Evolutionary conservation across 2,797 vertebrate species (phyloP).

Genomic region (Neoniphon sammara): DNA sequence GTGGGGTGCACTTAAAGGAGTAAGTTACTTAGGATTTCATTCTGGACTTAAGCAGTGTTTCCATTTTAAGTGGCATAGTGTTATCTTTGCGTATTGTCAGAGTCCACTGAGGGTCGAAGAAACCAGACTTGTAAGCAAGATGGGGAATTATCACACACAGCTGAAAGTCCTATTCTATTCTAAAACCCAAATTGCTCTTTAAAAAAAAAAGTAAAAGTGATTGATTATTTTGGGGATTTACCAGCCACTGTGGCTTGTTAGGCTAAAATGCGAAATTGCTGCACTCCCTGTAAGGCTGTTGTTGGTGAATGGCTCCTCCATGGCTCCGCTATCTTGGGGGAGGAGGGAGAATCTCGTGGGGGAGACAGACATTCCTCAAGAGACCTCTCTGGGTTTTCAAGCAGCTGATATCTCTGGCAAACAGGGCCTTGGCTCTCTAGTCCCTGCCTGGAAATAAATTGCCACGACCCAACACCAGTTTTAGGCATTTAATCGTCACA

Average conservation of each 20-base stretch:
- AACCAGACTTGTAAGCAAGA: no score
- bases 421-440: slow-evolving; percentile 61
- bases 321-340: slow-evolving; percentile 47
- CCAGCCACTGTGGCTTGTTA: slow-evolving; percentile 26
- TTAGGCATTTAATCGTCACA: slow-evolving; percentile 78
- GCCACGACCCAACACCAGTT: slow-evolving; percentile 68
- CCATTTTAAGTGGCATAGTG: no score
- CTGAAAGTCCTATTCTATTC: not conserved
- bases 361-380: slow-evolving; percentile 69
- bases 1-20: not conserved
- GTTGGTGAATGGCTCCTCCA: slow-evolving; percentile 54
- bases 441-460: slow-evolving; percentile 74
- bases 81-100: no score
- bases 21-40: not conserved
- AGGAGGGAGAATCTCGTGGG: slow-evolving; percentile 59
- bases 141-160: slow-evolving; percentile 11
- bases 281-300: slow-evolving; percentile 42
- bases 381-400: slow-evolving; percentile 70
- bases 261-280: slow-evolving; percentile 20
- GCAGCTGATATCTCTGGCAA: slow-evolving; percentile 75
- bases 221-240: not conserved
- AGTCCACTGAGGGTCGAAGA: no score
- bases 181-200: slow-evolving; percentile 2
- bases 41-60: not conserved
- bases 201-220: slow-evolving; percentile 11